A percentile compares a stretch with the other conserved stretches of the same genome.
phyloP scores from a whole-genome alignment of 1,140 invertebrate genomes.

The Drosophila repletoides region DNA sequence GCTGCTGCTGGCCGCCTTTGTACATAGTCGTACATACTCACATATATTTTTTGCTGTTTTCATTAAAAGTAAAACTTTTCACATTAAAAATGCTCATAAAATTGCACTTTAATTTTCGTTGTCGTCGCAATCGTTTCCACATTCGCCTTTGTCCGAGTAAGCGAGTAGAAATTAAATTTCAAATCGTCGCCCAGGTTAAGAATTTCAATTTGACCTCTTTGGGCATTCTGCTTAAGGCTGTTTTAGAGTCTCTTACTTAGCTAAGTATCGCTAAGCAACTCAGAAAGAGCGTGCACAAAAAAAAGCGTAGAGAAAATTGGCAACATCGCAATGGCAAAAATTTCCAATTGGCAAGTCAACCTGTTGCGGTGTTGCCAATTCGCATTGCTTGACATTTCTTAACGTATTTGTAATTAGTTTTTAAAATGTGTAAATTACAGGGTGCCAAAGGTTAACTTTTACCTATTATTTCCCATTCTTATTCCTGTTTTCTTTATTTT shows the following conservation, averaged over 20 bases:
- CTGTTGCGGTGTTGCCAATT: conserved; percentile 56
- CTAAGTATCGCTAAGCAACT: conserved; percentile 14
- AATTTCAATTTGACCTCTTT: conserved; percentile 71
- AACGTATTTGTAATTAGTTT: conserved; percentile 63
- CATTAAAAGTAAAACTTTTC: conserved; percentile 75
- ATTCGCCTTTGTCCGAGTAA: conserved; percentile 31
- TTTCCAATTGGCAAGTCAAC: conserved; percentile 40
- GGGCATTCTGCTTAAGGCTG: conserved; percentile 33
- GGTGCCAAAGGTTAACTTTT: conserved; percentile 28
- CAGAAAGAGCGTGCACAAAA: too few species aligned
- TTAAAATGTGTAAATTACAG: conserved; percentile 31
- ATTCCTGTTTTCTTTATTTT: background rate
- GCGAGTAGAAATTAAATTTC: conserved; percentile 64
- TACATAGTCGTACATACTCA: too few species aligned
- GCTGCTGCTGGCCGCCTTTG: too few species aligned
- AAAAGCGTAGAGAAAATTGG: conserved; percentile 17
- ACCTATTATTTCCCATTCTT: background rate
- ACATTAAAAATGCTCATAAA: conserved; percentile 78
- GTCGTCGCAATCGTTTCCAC: conserved; percentile 25
- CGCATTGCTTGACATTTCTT: conserved; percentile 71
- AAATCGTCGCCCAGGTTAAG: conserved; percentile 66
- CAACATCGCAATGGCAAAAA: conserved; percentile 10
- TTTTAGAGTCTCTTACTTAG: conserved; percentile 32
- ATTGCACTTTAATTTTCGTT: conserved; percentile 71
- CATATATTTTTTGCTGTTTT: conserved; percentile 62